Evolutionary conservation across 92 coral and sea anemone species (phyloP), one percentile per base, ranked within the genome.

Genomic region (Pocillopora meandrina): DNA sequence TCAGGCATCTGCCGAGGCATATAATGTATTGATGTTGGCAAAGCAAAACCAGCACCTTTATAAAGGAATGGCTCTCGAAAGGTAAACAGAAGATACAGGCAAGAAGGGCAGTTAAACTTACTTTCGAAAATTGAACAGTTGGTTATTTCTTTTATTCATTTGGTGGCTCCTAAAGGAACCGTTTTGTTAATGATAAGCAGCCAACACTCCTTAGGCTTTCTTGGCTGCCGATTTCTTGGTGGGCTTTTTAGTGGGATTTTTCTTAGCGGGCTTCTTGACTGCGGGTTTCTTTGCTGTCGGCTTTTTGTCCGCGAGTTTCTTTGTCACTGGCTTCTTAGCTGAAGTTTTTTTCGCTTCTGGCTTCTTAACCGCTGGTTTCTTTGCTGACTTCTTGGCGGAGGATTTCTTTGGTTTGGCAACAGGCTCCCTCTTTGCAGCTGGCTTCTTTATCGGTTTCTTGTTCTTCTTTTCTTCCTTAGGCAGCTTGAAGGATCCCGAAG

Each of bases 91-190:
- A 1, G 0, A 1, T 17, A 12, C 10, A 19, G 9, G 23, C 20
- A 63, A 62, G 18, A 8, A 19, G 20, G 10, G 9, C 33, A 0
- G 26, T 31, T 34, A 33, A 7, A 15, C 16, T 69, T 69, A 13
- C 8, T 20, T 5, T 12, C 20, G n/a, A 12, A 36, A 55, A 2
- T 14, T 70, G 8, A 0, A 33, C 55, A 15, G 56, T 70, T 33
- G 55, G 12, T 16, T 16, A 69, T 69, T 34, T 42, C 73, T 70
- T 70, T 70, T 70, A 15, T 68, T 13, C 21, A 72, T 58, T 36
- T 87, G 91, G 83, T 87, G 91, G 91, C 91, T 87, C 91, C 91
- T 82, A 87, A 87, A 82, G 91, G 91, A 87, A 84, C 88, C 88
- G 88, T 85, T 85, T 83, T 52, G 87, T 74, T 75, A 52, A 14